Evolutionary conservation across 2,888 invertebrate species (phyloP).

Genomic region (Pogonocherus hispidulus): DNA sequence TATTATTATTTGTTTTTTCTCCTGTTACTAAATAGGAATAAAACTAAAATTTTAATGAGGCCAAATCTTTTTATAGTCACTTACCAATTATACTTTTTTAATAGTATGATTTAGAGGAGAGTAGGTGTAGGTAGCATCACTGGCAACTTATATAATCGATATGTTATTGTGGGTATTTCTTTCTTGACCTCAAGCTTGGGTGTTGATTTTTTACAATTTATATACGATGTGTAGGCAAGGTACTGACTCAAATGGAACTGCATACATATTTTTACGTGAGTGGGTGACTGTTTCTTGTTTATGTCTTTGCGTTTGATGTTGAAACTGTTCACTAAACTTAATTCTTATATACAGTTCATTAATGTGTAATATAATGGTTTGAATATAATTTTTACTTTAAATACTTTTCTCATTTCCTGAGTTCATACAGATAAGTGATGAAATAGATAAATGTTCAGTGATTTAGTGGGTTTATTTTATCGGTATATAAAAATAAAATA

Average conservation of each 20-base stretch:
- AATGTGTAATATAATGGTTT: background rate
- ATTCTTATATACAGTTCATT: background rate
- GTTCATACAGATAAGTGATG: too few species aligned
- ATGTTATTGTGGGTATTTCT: background rate
- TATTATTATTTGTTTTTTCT: too few species aligned
- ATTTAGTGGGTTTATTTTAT: too few species aligned
- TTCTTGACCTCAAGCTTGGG: background rate
- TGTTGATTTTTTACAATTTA: background rate
- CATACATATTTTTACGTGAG: constrained; percentile 1
- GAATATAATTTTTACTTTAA: background rate
- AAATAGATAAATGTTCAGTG: too few species aligned
- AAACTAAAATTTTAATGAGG: too few species aligned
- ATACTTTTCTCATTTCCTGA: too few species aligned
- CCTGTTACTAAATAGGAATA: too few species aligned
- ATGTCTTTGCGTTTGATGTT: background rate
- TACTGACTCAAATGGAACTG: background rate
- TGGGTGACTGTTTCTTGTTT: background rate
- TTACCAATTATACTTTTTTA: too few species aligned
- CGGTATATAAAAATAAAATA: too few species aligned
- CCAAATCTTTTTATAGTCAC: too few species aligned
- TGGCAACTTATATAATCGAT: background rate
- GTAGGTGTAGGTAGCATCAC: too few species aligned
- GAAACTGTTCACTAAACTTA: background rate
- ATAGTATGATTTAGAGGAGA: too few species aligned
- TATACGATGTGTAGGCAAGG: background rate